phyloP scores from a whole-genome alignment of 2,113 vertebrate genomes.

The Pogonocichla stellata region DNA sequence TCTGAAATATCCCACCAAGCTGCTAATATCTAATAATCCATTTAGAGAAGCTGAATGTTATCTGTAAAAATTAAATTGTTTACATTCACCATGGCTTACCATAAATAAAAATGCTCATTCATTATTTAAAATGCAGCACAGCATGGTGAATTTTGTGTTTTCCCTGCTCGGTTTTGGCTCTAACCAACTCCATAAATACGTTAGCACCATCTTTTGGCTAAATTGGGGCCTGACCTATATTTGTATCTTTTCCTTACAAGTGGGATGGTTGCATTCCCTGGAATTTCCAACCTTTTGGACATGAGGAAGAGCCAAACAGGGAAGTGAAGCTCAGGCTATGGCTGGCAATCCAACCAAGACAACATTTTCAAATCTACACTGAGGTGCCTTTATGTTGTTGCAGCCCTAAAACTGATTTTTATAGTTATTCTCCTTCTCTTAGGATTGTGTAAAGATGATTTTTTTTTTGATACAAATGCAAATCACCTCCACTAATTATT shows the following conservation, averaged over 20 bases:
- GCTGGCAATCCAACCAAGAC: not conserved
- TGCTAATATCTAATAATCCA: constrained; percentile 54
- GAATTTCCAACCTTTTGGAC: not conserved
- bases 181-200: not conserved
- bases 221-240: not conserved
- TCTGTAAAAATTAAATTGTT: constrained; percentile 58
- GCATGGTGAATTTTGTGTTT: not conserved
- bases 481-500: not conserved
- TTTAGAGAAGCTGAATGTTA: constrained; percentile 24
- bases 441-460: not conserved
- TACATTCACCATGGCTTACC: constrained; percentile 37
- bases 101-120: constrained; percentile 34
- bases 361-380: not conserved
- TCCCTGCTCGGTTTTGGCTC: not conserved
- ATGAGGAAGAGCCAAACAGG: not conserved
- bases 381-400: not conserved
- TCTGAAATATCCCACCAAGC: constrained; percentile 18
- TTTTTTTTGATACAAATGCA: not conserved
- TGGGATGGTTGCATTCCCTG: not conserved
- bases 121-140: not conserved
- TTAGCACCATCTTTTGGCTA: constrained; percentile 71
- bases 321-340: not conserved
- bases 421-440: not conserved
- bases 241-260: not conserved
- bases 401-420: not conserved